Evolutionary conservation across 2,888 invertebrate species (phyloP), one percentile per base, ranked within the genome.

Genomic region (Drosophila villosipedis): DNA sequence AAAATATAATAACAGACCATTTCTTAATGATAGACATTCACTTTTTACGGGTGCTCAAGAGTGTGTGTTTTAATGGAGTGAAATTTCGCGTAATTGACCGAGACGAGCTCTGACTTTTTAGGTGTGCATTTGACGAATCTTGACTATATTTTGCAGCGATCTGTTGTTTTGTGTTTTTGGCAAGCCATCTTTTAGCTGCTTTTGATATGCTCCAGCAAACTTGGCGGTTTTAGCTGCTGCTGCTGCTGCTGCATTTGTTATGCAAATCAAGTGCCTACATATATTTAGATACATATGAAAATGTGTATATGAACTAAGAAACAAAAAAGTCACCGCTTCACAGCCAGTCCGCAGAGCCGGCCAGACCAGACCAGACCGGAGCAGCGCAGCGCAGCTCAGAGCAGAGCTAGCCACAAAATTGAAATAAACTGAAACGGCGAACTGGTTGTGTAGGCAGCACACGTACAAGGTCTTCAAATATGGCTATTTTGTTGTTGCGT

Each of bases 401-500:
- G 25, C 78, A 55, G 67, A 25, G 47, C 69, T 69, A 52, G 69
- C 68, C 74, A 61, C 68, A 61, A 84, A 89, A 89, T 84, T 84
- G 84, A 89, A 84, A 87, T 78, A 58, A 87, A 81, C 71, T 78
- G 72, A 84, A 84, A 73, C 73, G 82, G 89, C 82, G 82, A 83
- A 87, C 91, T 90, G 90, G 91, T 88, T 90, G 92, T 89, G 92
- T 92, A 91, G 92, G 92, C 92, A 83, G 91, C 82, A 80, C 92
- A 91, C 91, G 91, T 91, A 91, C 89, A 92, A 91, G 92, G 91
- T 84, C 90, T 92, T 92, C 91, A 90, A 87, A 92, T 91, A 92
- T 91, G 90, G 84, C 84, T 87, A 69, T 84, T 87, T 84, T 76
- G 47, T 47, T 47, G 47, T 25, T 71, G 52, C 6, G 65, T 4